A percentile compares a stretch with the other conserved stretches of the same genome.
phyloP scores from a whole-genome alignment of 2,797 vertebrate genomes.

The Cryptoprocta ferox region DNA sequence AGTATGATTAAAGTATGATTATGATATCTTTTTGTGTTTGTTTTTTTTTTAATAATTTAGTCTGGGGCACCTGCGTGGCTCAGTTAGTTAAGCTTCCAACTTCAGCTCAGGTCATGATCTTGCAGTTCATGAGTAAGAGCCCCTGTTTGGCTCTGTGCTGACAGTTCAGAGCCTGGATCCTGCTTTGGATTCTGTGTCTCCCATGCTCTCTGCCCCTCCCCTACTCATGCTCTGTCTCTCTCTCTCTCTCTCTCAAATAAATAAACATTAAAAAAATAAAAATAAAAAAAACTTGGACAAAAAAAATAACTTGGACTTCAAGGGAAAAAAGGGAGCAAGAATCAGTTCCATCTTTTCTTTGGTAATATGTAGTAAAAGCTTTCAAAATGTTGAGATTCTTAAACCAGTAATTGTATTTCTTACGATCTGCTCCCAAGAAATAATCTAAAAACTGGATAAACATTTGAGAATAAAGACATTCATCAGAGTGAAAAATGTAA shows the following conservation, averaged over 20 bases:
- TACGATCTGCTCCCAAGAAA: conserved; percentile 48
- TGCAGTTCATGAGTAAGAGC: too few species aligned
- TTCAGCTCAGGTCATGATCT: too few species aligned
- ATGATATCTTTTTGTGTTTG: background rate
- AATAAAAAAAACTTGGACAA: too few species aligned
- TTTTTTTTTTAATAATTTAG: background rate
- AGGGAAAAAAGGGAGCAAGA: background rate
- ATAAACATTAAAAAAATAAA: too few species aligned
- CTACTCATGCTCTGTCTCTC: too few species aligned
- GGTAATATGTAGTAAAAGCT: background rate
- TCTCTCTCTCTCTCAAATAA: too few species aligned
- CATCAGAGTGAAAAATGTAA: conserved; percentile 49
- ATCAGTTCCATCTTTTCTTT: background rate
- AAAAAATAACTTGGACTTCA: background rate
- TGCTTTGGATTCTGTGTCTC: too few species aligned
- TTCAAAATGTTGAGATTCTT: conserved; percentile 39
- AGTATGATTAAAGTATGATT: background rate
- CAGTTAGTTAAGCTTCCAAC: too few species aligned
- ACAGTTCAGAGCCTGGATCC: too few species aligned
- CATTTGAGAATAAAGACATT: conserved; percentile 28
- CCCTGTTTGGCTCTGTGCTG: too few species aligned
- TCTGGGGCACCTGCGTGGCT: too few species aligned
- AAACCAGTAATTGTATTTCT: conserved; percentile 27
- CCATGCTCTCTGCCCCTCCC: too few species aligned
- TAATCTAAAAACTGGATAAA: conserved; percentile 42